Percentiles rank a stretch among this genome's conserved stretches.
These are phyloP conservation scores for Ophion obscuratus DNA, from an alignment of 2,888 invertebrate species.

Conservation along the genomic window DNA sequence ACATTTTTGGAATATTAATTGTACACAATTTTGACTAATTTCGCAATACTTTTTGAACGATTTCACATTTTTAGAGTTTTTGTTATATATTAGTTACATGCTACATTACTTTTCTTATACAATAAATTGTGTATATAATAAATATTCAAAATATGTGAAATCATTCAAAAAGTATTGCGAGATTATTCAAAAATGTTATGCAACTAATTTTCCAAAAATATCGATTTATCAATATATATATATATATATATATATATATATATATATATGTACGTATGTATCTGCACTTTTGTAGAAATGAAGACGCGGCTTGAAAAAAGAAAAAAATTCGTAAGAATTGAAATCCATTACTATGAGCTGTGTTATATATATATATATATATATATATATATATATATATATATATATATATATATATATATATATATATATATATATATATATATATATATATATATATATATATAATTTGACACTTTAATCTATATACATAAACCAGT, in stretches of 20 bases:
- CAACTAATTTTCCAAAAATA: not conserved
- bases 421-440: not conserved
- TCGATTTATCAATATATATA: too few relatives aligned
- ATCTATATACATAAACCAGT: not conserved
- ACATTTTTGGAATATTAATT: not conserved
- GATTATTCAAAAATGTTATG: not conserved
- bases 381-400: conserved; percentile 8
- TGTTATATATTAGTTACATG: too few relatives aligned
- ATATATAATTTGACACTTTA: too few relatives aligned
- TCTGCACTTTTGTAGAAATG: not conserved
- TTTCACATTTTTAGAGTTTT: not conserved
- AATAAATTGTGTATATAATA: not conserved
- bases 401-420: too few relatives aligned
- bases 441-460: not conserved
- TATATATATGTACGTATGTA: too few relatives aligned
- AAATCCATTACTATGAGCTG: not conserved
- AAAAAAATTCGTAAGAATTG: not conserved
- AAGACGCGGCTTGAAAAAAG: not conserved
- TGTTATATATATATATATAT: not conserved
- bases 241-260: too few relatives aligned
- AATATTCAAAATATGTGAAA: not conserved
- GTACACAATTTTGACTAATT: not conserved
- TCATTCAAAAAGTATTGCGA: not conserved
- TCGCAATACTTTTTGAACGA: not conserved
- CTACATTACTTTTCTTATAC: too few relatives aligned